Base-by-base conservation (phyloP, 2,797 vertebrate genomes). In the Falco concolor region DNA sequence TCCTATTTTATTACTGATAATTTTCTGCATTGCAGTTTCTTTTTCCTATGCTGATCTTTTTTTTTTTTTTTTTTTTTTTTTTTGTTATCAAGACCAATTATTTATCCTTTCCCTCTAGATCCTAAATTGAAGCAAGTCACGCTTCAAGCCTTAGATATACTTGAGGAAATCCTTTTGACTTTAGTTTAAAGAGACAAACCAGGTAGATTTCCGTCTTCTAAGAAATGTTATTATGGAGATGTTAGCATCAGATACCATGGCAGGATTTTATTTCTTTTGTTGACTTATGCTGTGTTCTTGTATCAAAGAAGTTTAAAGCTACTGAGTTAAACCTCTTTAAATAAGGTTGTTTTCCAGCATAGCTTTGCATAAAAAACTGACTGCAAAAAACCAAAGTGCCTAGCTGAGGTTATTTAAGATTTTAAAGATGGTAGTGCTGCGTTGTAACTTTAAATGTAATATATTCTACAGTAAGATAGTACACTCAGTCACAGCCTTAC, bases 151-250 rank as follows among this genome's bases (percentile, higher is more conserved):
- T 57, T 57, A 80, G 84, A 27, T 63, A 12, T 74, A 80, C 68
- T 77, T 95, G 68, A 94, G 49, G 24, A 92, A 83, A 94, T 92
- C 25, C 54, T 72, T 49, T 27, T 64, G 57, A 92, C 85, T 89
- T 84, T 94, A 57, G 22, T 60, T 93, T 89, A 91, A 87, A 89
- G 68, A 78, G n/a, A 44, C 10, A 94, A 89, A 68, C 19, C 13
- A 90, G 52, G 42, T 74, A 89, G 80, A 94, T 87, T 89, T 83
- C 25, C 72, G 34, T 74, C 75, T 88, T 77, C 56, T 80, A 75
- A 81, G 12, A 75, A 78, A 72, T n/a, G 54, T 16, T 34, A 38
- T 78, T 72, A 32, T 36, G 52, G 38, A 90, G 76, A 78, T 84
- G 17, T 49, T 89, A 85, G 30, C 16, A 68, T 77, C 21, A 87